Base-by-base conservation (phyloP, 2,888 invertebrate species). In the Ophion costatus region DNA sequence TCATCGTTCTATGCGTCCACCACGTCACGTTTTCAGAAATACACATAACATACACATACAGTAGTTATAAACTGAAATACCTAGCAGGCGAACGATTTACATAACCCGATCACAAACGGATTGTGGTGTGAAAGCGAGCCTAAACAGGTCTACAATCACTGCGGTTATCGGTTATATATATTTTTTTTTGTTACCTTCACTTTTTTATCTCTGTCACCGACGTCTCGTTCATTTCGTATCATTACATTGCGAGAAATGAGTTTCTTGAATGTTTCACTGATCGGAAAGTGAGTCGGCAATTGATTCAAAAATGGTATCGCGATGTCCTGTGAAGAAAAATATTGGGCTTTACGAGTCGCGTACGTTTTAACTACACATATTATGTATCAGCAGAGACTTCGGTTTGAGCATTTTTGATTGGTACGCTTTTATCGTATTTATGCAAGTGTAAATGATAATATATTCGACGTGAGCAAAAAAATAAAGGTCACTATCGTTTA, bases 1-100 rank as follows among this genome's bases (percentile, higher is more conserved):
- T 61, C 63, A 20, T 57, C 56, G 20, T 33, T 51, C 71, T 56
- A 38, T 73, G 56, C 17, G 38, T 76, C 64, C 75, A 64, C 75
- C 75, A 67, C 67, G 82, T 56, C 66, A 79, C 22, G 71, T 79
- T 70, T 80, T 70, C 76, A 75, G 61, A 80, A 77, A 79, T 76
- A 82, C 80, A 80, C 76, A 85, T 82, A 76, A 79, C 29, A 29
- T 29, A 29, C 29, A 29, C 4, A 29, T 4, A 29, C 7, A 33
- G 3, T 6, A 10, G 5, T 33, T 63, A 64, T 33, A 63, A 33
- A 71, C 76, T 64, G 57, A 80, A 76, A 64, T 75, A 69, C 77
- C 71, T 82, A 73, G 67, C 69, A 83, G 76, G 88, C 87, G 86
- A 89, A 89, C 87, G 86, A 91, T 91, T 91, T 90, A 89, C 90